These are phyloP conservation scores for Sphyrna mokarran DNA, from an alignment of 2,113 vertebrate genomes.

Conservation along the genomic window DNA sequence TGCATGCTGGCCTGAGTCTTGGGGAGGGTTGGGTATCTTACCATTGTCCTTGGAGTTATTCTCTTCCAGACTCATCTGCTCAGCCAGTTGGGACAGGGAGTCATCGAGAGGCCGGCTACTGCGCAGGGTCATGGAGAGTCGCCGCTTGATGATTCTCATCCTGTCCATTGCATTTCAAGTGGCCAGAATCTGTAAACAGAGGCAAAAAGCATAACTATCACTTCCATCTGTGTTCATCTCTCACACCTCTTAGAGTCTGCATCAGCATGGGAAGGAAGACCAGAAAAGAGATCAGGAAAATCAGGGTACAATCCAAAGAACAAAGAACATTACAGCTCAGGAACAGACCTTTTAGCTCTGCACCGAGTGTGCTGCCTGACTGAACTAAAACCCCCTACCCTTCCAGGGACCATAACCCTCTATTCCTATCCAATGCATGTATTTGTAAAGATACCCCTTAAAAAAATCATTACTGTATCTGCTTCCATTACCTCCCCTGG, in stretches of 20 bases:
- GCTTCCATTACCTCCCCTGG: no score
- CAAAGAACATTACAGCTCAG: no score
- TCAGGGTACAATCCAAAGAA: no score
- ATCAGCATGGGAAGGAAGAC: background rate
- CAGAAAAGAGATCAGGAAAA: background rate
- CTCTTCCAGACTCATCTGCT: constrained; percentile 61
- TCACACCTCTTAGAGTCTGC: background rate
- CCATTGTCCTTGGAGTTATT: constrained; percentile 55
- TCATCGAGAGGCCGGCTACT: constrained; percentile 63
- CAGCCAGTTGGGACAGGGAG: constrained; percentile 64
- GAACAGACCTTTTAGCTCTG: no score
- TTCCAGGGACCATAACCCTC: no score
- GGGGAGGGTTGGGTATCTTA: constrained; percentile 43
- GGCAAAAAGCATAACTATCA: background rate
- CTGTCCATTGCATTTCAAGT: constrained; percentile 59
- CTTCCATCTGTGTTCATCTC: background rate
- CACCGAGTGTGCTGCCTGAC: no score
- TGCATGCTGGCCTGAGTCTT: background rate
- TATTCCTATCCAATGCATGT: no score
- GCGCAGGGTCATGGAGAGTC: constrained; percentile 67
- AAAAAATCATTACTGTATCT: no score
- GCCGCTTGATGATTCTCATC: constrained; percentile 70
- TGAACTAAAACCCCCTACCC: no score
- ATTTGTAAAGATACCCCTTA: no score
- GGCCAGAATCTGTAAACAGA: background rate